Base-by-base conservation (phyloP, 2,888 invertebrate genomes). In the Philonicus albiceps region DNA sequence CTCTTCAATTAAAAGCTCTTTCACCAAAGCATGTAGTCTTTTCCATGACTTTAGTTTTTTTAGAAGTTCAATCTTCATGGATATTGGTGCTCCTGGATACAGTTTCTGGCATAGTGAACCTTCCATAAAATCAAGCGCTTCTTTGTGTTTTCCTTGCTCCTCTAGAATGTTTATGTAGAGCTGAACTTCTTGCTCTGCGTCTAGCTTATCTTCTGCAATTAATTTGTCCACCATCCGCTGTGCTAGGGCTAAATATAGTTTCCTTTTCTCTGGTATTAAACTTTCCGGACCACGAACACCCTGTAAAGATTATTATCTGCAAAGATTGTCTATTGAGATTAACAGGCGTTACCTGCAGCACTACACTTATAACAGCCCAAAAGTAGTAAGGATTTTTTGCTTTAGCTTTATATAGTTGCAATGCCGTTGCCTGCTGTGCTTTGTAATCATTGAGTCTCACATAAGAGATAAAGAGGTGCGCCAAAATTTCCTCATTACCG, bases 291-390 rank as follows among this genome's bases (percentile, higher is more conserved):
- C 93, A 19, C 93, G 91, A 11, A 93, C 92, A 19, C 92, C 93
- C 92, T 91, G 80, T 37, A 80, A 19, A 64, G n/a, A n/a, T 7
- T n/a, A 6, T 5, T 49, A 6, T 19, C n/a, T 16, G 6, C 49
- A 6, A 49, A 73, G 11, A 13, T 37, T 30, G 31, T 13, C 16
- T 43, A 13, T 3, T 1, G 16, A 16, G 16, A 13, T 3, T 4
- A 22, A 19, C 4, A 3, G 2, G 8, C 40, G 88, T 89, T 90
- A 97, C 97, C 94, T 99, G 99, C 93, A 99, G 95, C 30, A 99
- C 96, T 89, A 98, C 95, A 91, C 98, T 98, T 97, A 99, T 98
- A 11, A 99, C 96, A 27, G 97, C 97, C 99, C 99, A 99, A 92
- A 98, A 98, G 91, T 98, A 98, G 91, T 99, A 99, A 0, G 98